Base-by-base conservation (phyloP, 1,140 invertebrate genomes). In the Caenorhabditis tropicalis region DNA sequence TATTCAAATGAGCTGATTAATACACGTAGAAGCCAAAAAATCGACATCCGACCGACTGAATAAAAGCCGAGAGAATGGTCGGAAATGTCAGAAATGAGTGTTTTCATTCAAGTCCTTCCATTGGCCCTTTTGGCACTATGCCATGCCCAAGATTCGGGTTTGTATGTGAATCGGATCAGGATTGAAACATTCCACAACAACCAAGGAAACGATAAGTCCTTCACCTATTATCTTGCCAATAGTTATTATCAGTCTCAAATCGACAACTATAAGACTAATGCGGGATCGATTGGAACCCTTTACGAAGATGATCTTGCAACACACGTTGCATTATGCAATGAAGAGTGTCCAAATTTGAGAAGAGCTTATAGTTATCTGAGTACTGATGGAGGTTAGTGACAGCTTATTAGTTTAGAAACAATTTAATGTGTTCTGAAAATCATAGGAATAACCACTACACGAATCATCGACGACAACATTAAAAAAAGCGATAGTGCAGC, bases 81-180 rank as follows among this genome's bases (percentile, higher is more conserved):
- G 7, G 7, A 27, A 21, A 43, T 21, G 33, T 74, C 65, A 74
- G 65, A 74, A 74, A 74, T 74, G 65, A 43, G 6, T 74, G n/a
- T 33, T 24, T n/a, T 74, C n/a, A 12, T 74, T 15, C 65, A 21
- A 74, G 12, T 74, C 21, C 21, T 74, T 0, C 31, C 58, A n/a
- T 24, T 74, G 0, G 10, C 65, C 19, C 65, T 74, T 43, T 5
- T 43, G 36, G 0, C 65, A 16, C n/a, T 74, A 12, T 74, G 65
- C n/a, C 19, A 24, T 43, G 65, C 65, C n/a, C 36, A 43, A 24
- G 65, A 74, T 24, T 65, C 58, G 15, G 58, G 58, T 5, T 19
- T 21, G 3, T 74, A 74, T 74, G 65, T 74, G 19, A 46, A 43
- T 27, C 33, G 65, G 36, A 74, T 74, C 65, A 74, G 43, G 65